phyloP scores from a whole-genome alignment of 2,113 vertebrate species.

The Heptranchias perlo region DNA sequence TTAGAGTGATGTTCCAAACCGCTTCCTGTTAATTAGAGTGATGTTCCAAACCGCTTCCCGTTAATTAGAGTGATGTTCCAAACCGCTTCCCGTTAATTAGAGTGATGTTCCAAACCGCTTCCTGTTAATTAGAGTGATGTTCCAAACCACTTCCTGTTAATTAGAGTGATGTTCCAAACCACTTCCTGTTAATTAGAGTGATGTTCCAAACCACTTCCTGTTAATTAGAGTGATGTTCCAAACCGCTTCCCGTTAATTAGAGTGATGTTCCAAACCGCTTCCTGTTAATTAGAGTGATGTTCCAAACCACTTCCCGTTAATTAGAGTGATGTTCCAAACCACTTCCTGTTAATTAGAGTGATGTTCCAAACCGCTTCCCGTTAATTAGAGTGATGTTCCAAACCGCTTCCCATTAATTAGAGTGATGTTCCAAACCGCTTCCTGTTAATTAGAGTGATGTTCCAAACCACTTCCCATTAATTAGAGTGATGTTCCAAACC shows the following conservation, averaged over 20 bases:
- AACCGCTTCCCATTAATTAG: background rate
- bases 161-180: background rate
- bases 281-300: background rate
- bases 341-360: background rate
- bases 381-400: background rate
- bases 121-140: background rate
- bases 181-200: background rate
- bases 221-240: background rate
- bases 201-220: background rate
- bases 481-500: background rate
- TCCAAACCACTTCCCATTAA: background rate
- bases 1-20: background rate
- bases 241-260: background rate
- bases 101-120: background rate
- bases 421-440: background rate
- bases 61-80: background rate
- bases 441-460: background rate
- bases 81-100: background rate
- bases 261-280: background rate
- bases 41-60: background rate
- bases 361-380: background rate
- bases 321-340: background rate
- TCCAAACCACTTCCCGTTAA: background rate
- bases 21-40: background rate
- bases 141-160: background rate